phyloP scores from a whole-genome alignment of 92 coral and sea anemone species.

The Zoanthus sociatus region DNA sequence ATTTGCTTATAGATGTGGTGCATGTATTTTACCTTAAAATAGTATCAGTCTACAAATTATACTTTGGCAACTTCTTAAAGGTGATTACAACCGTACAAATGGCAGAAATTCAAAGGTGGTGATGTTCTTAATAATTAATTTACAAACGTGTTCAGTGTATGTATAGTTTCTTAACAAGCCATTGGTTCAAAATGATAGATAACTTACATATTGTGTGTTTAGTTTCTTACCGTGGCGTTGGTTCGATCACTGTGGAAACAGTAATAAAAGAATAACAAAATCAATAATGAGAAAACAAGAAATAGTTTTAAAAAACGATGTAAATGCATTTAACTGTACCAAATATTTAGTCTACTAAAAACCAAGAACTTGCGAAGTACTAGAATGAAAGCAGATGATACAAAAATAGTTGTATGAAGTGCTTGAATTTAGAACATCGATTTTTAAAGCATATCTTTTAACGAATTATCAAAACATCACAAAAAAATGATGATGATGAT shows the following conservation, averaged over 20 bases:
- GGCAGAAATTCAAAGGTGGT: too few relatives aligned
- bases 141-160: not conserved
- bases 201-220: too few relatives aligned
- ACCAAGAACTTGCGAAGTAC: not conserved
- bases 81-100: too few relatives aligned
- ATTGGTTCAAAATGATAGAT: not conserved
- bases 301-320: not conserved
- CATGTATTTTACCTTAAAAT: too few relatives aligned
- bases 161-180: conserved; percentile 22
- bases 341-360: not conserved
- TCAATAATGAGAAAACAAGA: conserved; percentile 3
- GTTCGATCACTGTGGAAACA: conserved; percentile 36
- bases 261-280: not conserved
- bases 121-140: too few relatives aligned
- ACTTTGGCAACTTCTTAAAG: not conserved
- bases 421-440: too few relatives aligned
- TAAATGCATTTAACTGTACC: not conserved
- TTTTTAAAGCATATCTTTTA: too few relatives aligned
- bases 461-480: too few relatives aligned
- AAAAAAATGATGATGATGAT: too few relatives aligned
- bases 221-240: conserved; percentile 42
- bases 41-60: too few relatives aligned
- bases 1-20: too few relatives aligned
- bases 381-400: not conserved
- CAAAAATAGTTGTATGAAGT: too few relatives aligned